Conservation (phyloP, 2,797 vertebrate species). For the Characodon lateralis region DNA sequence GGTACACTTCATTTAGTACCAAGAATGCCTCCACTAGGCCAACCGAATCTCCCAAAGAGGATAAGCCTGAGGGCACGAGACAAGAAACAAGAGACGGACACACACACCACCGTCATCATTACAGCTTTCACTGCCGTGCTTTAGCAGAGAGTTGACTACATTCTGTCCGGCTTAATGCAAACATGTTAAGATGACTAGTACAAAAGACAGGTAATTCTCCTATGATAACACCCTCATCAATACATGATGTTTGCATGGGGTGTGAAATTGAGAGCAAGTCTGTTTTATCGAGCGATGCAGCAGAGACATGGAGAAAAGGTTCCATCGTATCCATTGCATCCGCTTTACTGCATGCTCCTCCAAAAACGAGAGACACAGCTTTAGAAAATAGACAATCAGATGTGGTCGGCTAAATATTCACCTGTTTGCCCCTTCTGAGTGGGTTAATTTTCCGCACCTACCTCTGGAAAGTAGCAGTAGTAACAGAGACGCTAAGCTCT, state of each 20-base stretch:
- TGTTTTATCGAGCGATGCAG: neutral
- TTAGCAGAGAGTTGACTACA: neutral
- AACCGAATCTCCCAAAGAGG: conserved; percentile 43
- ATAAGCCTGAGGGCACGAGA: conserved; percentile 57
- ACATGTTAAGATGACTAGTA: conserved; percentile 54
- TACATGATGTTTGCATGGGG: conserved; percentile 44
- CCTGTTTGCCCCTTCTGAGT: neutral
- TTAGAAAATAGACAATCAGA: neutral
- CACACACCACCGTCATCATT: neutral
- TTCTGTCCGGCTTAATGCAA: conserved; percentile 17
- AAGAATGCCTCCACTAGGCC: conserved; percentile 66
- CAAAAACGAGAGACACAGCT: neutral
- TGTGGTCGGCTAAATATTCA: neutral
- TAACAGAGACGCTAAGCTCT: conserved; percentile 9
- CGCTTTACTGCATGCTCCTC: neutral
- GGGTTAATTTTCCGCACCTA: neutral
- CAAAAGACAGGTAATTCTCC: conserved; percentile 37
- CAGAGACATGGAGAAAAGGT: neutral
- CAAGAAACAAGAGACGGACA: conserved; percentile 22
- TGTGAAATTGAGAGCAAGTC: conserved; percentile 40
- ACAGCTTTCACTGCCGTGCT: too few relatives aligned
- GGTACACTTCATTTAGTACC: conserved; percentile 69
- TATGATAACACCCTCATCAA: conserved; percentile 47
- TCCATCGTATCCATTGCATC: too few relatives aligned
- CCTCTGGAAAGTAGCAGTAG: neutral